phyloP scores from a whole-genome alignment of 1,140 invertebrate species.

The Calephelis virginiensis region DNA sequence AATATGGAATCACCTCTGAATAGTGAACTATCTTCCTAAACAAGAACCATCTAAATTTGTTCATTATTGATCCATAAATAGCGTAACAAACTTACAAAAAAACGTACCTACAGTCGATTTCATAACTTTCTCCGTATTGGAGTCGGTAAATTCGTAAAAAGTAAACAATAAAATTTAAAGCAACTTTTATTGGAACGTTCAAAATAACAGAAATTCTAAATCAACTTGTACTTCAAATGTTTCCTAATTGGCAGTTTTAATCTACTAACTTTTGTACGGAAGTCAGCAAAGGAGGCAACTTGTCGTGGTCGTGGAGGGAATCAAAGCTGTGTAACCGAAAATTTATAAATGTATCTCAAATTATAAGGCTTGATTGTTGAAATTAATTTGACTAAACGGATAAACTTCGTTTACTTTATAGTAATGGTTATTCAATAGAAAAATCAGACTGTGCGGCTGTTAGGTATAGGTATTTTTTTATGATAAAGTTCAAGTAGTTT shows the following conservation, averaged over 20 bases:
- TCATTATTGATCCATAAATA: too few relatives aligned
- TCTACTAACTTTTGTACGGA: slow-evolving; percentile 74
- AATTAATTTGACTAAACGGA: too few relatives aligned
- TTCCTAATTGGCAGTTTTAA: slow-evolving; percentile 76
- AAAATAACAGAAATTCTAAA: slow-evolving; percentile 72
- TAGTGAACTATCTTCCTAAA: too few relatives aligned
- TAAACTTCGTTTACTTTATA: too few relatives aligned
- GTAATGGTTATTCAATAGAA: too few relatives aligned
- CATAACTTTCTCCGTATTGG: too few relatives aligned
- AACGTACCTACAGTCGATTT: neutral
- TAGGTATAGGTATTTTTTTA: too few relatives aligned
- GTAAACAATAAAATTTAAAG: slow-evolving; percentile 44
- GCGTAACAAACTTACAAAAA: neutral
- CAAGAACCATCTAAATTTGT: too few relatives aligned
- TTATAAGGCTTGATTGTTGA: slow-evolving; percentile 43
- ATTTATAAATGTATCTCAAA: slow-evolving; percentile 70
- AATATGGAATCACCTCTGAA: too few relatives aligned
- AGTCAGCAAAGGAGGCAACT: slow-evolving; percentile 70
- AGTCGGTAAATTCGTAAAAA: neutral
- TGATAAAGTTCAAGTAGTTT: too few relatives aligned
- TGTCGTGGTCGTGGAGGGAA: slow-evolving; percentile 69
- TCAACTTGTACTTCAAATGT: slow-evolving; percentile 74
- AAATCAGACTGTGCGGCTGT: too few relatives aligned
- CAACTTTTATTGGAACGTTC: slow-evolving; percentile 59
- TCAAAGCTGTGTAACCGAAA: slow-evolving; percentile 64